Conservation (phyloP, 2,113 vertebrate genomes). For the Callithrix jacchus region DNA sequence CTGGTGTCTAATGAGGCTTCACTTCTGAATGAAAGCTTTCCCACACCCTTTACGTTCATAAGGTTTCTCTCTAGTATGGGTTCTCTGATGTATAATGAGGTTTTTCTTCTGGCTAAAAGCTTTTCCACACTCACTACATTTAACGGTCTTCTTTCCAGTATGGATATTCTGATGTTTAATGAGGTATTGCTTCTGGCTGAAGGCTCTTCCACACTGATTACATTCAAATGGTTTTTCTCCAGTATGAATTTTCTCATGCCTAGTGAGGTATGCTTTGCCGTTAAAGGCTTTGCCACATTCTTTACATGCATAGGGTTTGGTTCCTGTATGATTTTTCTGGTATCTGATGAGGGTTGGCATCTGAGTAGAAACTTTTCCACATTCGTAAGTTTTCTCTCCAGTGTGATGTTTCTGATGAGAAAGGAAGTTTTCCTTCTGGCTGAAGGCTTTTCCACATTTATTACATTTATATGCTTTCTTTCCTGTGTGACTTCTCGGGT, state of each 20-base stretch:
- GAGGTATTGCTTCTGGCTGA: constrained; percentile 77
- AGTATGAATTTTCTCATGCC: constrained; percentile 74
- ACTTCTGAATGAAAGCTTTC: constrained; percentile 78
- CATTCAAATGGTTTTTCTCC: constrained; percentile 78
- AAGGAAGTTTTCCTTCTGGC: constrained; percentile 78
- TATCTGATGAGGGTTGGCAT: constrained; percentile 52
- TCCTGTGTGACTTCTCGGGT: constrained; percentile 72
- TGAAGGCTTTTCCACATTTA: constrained; percentile 80
- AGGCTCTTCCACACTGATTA: constrained; percentile 74
- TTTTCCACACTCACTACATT: constrained; percentile 81
- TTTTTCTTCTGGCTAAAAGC: constrained; percentile 80
- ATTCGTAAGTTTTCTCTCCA: constrained; percentile 71
- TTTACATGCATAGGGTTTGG: constrained; percentile 70
- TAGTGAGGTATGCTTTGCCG: constrained; percentile 67
- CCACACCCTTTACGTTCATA: constrained; percentile 77
- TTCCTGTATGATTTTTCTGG: constrained; percentile 62
- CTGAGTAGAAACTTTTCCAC: constrained; percentile 64
- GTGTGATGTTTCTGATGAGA: constrained; percentile 75
- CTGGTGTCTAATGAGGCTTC: constrained; percentile 81
- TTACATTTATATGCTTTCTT: constrained; percentile 71
- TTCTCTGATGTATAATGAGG: constrained; percentile 78
- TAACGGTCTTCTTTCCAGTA: constrained; percentile 78
- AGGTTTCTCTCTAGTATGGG: constrained; percentile 78
- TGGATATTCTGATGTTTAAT: constrained; percentile 78
- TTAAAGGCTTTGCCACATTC: constrained; percentile 74